Conservation (phyloP, 2,888 invertebrate genomes). For the Metalampra italica region DNA sequence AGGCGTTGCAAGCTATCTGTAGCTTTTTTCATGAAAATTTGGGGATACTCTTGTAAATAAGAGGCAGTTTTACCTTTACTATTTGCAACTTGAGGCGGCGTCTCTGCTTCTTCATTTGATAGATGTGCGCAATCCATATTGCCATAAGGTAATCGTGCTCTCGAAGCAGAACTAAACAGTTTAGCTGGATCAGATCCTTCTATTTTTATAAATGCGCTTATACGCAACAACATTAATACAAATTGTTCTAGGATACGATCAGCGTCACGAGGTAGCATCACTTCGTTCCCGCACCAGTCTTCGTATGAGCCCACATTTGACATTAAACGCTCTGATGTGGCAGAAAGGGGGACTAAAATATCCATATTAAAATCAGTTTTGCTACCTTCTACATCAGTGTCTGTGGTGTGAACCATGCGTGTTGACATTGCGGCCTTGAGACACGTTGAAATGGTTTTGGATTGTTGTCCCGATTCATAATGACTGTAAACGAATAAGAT, state of each 20-base stretch:
- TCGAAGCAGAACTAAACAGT: constrained; percentile 16
- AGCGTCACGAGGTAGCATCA: constrained; percentile 51
- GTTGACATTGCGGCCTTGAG: constrained; percentile 11
- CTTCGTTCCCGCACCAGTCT: constrained; percentile 57
- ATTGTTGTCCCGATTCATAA: background rate
- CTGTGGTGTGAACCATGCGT: constrained; percentile 22
- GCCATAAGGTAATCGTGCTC: constrained; percentile 9
- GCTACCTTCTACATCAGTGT: constrained; percentile 30
- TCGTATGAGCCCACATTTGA: constrained; percentile 49
- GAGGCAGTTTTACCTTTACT: constrained; percentile 47
- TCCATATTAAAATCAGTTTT: constrained; percentile 20
- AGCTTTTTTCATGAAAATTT: constrained; percentile 60
- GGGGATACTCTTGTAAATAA: constrained; percentile 60
- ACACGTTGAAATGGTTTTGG: background rate
- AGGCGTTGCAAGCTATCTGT: constrained; percentile 28
- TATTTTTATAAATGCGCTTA: constrained; percentile 44
- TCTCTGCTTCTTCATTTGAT: constrained; percentile 39
- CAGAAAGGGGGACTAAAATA: constrained; percentile 22
- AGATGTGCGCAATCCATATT: constrained; percentile 20
- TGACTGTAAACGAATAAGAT: background rate
- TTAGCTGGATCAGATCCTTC: constrained; percentile 29
- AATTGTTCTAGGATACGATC: constrained; percentile 70
- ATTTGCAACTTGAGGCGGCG: constrained; percentile 46
- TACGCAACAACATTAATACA: constrained; percentile 56
- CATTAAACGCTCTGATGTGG: constrained; percentile 30